Evolutionary conservation across 2,797 vertebrate genomes (phyloP), one percentile per base, ranked within the genome.

Genomic region (Ptychobarbus kaznakovi): DNA sequence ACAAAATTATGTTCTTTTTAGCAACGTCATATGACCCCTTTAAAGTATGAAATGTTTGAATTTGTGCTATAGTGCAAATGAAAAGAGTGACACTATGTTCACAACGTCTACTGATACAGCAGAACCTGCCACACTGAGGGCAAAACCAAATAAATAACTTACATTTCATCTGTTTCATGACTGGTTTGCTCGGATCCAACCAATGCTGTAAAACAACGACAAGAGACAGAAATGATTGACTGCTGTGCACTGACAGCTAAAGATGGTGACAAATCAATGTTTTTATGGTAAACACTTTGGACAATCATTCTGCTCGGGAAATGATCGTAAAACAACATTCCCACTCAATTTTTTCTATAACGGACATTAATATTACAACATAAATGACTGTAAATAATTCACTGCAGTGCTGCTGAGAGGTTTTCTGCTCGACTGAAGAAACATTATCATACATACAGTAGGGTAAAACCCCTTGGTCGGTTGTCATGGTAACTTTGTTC

Each of bases 141-240:
- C 49, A 72, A 12, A 35, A 35, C 0, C 1, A 35, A 32, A 81
- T 25, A 38, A 63, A 73, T 53, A 38, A 97, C 97, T 99, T 96
- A 99, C 98, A 97, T 96, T 99, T 99, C 97, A 99, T 98, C 95
- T 99, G 98, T 91, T 97, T 97, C 94, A 92, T 95, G 91, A 99
- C 95, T 12, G 97, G 94, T 91, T 99, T 99, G 91, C 97, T 99
- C 89, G 97, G 97, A 92, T 99, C 97, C 91, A 99, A 95, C 98
- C 98, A 99, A 92, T 99, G 98, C 98, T 99, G 87, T 83, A 88
- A 92, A 94, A 92, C 6, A 61, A 61, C 82, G 63, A 88, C 77
- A 87, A 66, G 32, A 69, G 28, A 51, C 32, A 78, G 25, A 84
- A 32, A 81, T 38, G 20, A 74, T 56, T 68, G 69, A 82, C 32